phyloP scores from a whole-genome alignment of 2,888 invertebrate genomes.

The Drosophila anomalata region DNA sequence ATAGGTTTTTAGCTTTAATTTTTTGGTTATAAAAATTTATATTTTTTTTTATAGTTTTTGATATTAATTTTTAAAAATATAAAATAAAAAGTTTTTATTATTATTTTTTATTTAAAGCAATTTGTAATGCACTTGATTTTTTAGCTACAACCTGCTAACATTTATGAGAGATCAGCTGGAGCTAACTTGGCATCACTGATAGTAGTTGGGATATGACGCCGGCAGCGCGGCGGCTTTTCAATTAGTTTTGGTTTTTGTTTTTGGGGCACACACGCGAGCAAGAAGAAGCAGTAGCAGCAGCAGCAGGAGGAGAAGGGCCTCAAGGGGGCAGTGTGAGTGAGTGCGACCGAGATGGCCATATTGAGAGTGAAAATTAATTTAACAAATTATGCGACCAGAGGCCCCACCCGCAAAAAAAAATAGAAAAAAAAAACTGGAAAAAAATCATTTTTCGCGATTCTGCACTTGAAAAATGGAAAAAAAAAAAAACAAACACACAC shows the following conservation, averaged over 20 bases:
- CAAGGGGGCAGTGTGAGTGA: background rate
- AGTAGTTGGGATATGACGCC: constrained; percentile 10
- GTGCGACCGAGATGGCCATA: constrained; percentile 34
- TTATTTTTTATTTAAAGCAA: no score
- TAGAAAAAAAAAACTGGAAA: constrained; percentile 2
- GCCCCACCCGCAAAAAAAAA: constrained; percentile 43
- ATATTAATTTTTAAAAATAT: no score
- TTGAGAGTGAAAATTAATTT: constrained; percentile 69
- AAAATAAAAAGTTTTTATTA: no score
- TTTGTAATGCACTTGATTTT: background rate
- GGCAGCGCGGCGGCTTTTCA: constrained; percentile 44
- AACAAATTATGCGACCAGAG: constrained; percentile 61
- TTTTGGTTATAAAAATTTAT: no score
- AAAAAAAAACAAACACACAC: background rate
- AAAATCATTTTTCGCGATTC: constrained; percentile 28
- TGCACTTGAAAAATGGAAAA: constrained; percentile 43
- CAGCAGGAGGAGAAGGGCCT: background rate
- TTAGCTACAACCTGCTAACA: background rate
- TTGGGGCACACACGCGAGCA: constrained; percentile 35
- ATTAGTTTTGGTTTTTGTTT: constrained; percentile 45
- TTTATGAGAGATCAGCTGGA: background rate
- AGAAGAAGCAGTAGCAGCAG: constrained; percentile 8
- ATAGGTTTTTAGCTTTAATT: no score
- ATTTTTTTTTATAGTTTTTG: no score
- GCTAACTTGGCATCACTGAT: constrained; percentile 11